phyloP scores from a whole-genome alignment of 2,888 invertebrate species.

The Hirtodrosophila cameraria region DNA sequence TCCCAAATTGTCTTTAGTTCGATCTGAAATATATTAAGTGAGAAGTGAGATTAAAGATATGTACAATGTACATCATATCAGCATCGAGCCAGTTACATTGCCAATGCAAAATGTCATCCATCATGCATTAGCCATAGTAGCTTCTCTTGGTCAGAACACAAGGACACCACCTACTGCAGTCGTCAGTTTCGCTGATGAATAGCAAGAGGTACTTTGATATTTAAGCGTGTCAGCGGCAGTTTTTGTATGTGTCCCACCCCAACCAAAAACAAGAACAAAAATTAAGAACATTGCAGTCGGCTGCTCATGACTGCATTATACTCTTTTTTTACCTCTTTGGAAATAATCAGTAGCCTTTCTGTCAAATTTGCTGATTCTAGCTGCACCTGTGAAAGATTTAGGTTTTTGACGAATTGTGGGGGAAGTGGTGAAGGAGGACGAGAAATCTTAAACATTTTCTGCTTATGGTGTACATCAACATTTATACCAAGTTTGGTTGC shows the following conservation, averaged over 20 bases:
- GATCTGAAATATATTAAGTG: slow-evolving; percentile 65
- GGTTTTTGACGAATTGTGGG: too few relatives aligned
- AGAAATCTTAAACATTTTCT: too few relatives aligned
- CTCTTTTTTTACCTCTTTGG: too few relatives aligned
- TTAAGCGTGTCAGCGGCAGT: slow-evolving; percentile 70
- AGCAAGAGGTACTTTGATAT: slow-evolving; percentile 74
- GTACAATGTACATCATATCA: slow-evolving; percentile 15
- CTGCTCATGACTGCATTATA: too few relatives aligned
- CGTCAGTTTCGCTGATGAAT: slow-evolving; percentile 53
- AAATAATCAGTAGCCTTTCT: too few relatives aligned
- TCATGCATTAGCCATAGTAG: slow-evolving; percentile 45
- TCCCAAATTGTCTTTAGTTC: slow-evolving; percentile 51
- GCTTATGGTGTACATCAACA: too few relatives aligned
- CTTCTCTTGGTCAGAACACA: slow-evolving; percentile 33
- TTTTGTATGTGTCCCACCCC: slow-evolving; percentile 24
- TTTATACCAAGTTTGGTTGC: too few relatives aligned
- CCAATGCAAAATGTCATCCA: slow-evolving; percentile 47
- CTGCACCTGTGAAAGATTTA: too few relatives aligned
- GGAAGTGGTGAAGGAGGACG: too few relatives aligned
- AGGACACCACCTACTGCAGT: slow-evolving; percentile 4
- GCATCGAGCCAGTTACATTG: slow-evolving; percentile 31
- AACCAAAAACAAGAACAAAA: slow-evolving; percentile 10
- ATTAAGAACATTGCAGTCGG: too few relatives aligned
- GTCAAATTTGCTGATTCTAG: too few relatives aligned
- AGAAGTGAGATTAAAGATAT: slow-evolving; percentile 53